phyloP scores from a whole-genome alignment of 2,113 vertebrate genomes.

The Elaphurus davidianus region DNA sequence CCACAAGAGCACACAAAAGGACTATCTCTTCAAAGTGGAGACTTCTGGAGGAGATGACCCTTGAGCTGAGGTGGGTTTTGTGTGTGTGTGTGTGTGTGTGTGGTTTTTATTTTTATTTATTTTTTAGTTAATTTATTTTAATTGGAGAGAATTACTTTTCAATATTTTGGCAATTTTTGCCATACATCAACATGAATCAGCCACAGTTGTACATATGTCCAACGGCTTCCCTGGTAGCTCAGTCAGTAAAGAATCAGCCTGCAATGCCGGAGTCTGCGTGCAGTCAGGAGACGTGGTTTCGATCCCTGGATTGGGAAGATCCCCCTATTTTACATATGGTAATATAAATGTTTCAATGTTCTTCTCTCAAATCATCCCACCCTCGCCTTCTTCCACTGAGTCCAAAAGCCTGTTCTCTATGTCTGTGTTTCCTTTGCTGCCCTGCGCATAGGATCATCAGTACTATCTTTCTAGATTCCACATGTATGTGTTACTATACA shows the following conservation, averaged over 20 bases:
- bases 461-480: background rate
- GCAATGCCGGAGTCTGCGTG: no score
- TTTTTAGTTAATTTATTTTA: background rate
- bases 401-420: background rate
- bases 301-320: no score
- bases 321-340: background rate
- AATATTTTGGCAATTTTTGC: background rate
- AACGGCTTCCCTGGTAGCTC: no score
- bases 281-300: no score
- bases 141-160: background rate
- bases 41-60: background rate
- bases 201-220: background rate
- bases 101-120: background rate
- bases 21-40: background rate
- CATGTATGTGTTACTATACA: background rate
- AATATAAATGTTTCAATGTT: background rate
- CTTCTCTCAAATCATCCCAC: background rate
- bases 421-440: background rate
- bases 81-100: background rate
- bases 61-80: background rate
- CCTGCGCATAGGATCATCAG: accelerated
- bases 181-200: background rate
- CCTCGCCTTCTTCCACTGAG: background rate
- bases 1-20: background rate
- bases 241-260: no score